Base-by-base conservation (phyloP, 2,888 invertebrate species). In the Nineta flava region DNA sequence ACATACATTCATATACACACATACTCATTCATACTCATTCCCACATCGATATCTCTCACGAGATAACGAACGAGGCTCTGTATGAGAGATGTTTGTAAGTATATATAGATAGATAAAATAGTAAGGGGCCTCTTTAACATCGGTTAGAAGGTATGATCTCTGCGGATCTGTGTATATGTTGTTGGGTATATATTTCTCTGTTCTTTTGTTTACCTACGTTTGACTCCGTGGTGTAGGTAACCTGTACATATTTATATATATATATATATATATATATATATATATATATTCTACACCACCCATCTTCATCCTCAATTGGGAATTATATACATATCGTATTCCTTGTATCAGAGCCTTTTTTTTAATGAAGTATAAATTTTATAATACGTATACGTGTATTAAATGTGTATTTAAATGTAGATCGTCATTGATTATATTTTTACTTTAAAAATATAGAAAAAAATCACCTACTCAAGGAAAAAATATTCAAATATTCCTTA, bases 221-320 rank as follows among this genome's bases (percentile, higher is more conserved):
- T 26, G 26, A 26, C 26, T 26, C 26, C 7, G 7, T 26, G 26
- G 26, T 26, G 7, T 26, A 38, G 38, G 56, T 60, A 59, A 58
- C 60, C 60, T 26, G 26, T 26, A 26, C 7, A 19, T 19, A 26
- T 26, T 26, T 6, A 26, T n/a, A n/a, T n/a, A n/a, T n/a, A n/a
- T n/a, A n/a, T n/a, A n/a, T n/a, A n/a, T n/a, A n/a, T n/a, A n/a
- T n/a, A n/a, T n/a, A n/a, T n/a, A n/a, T n/a, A n/a, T n/a, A n/a
- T n/a, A n/a, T n/a, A n/a, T 19, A 19, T 5, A 7, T 7, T 5
- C 26, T 7, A 26, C 26, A 19, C 19, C 19, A 19, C 19, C 19
- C 19, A 19, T 19, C 19, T 7, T 26, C 26, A 26, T 7, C 49
- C 61, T 59, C 62, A 38, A 38, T 13, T 38, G 38, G 38, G 38